Evolutionary conservation across 2,888 invertebrate species (phyloP).

Genomic region (Trichopria drosophilae): DNA sequence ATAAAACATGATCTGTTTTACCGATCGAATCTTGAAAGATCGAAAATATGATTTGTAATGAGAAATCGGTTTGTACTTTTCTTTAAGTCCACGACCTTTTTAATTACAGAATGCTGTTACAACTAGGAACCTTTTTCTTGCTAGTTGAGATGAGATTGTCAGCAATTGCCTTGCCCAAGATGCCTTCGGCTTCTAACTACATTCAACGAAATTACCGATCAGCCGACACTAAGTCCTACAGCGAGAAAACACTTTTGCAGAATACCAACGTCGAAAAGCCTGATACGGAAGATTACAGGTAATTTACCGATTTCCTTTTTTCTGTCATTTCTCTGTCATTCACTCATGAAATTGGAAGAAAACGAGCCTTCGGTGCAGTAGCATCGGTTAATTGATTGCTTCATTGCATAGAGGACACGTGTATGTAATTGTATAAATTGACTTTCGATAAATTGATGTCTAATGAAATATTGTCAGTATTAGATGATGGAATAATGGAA

Average conservation of each 20-base stretch:
- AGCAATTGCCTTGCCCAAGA: conserved; percentile 52
- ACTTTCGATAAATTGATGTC: no score
- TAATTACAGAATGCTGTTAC: conserved; percentile 43
- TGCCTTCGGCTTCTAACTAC: conserved; percentile 50
- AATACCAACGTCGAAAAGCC: conserved; percentile 50
- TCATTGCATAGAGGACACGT: no score
- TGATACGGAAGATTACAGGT: conserved; percentile 49
- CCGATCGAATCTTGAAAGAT: no score
- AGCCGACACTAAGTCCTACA: conserved; percentile 36
- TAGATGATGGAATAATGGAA: no score
- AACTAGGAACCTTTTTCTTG: conserved; percentile 36
- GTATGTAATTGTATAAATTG: no score
- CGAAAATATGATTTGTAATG: not conserved
- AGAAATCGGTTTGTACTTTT: not conserved
- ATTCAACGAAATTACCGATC: conserved; percentile 41
- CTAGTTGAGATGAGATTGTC: conserved; percentile 41
- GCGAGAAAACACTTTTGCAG: conserved; percentile 41
- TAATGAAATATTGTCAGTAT: no score
- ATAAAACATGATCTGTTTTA: no score
- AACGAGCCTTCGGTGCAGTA: no score
- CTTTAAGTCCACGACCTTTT: conserved; percentile 16
- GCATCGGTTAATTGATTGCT: no score
- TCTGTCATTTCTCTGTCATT: no score
- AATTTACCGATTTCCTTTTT: no score
- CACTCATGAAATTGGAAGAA: no score